Evolutionary conservation across 2,888 invertebrate genomes (phyloP).

Genomic region (Patella ulyssiponensis): DNA sequence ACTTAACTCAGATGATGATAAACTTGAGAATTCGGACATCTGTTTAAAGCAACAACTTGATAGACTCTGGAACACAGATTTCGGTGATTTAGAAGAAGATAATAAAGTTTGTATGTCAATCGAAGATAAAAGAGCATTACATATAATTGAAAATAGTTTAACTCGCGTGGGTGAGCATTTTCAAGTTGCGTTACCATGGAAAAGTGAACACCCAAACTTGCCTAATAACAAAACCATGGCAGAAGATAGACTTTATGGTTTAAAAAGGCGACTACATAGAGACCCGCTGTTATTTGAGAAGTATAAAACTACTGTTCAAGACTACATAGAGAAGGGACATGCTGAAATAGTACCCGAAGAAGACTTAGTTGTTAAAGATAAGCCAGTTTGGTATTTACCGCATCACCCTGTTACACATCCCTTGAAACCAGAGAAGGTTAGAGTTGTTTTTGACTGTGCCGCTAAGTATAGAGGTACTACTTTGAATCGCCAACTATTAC

Average conservation of each 20-base stretch:
- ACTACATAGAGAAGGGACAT: conserved; percentile 14
- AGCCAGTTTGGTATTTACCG: not conserved
- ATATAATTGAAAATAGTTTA: not conserved
- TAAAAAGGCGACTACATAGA: conserved; percentile 11
- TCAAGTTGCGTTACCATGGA: conserved; percentile 3
- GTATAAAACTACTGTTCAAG: conserved; percentile 20
- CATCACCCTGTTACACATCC: conserved; percentile 28
- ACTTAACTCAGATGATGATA: not conserved
- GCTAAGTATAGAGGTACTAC: conserved; percentile 18
- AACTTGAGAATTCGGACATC: not conserved
- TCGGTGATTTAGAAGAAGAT: not conserved
- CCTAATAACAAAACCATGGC: not conserved
- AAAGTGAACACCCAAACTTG: not conserved
- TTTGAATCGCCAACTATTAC: conserved; percentile 34
- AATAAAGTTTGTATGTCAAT: conserved; percentile 1
- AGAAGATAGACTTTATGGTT: not conserved
- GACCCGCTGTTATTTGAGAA: conserved; percentile 16
- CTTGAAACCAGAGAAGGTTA: conserved; percentile 20
- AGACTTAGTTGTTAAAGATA: not conserved
- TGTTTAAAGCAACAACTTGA: not conserved
- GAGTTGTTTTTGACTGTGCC: conserved; percentile 24
- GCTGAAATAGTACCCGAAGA: conserved; percentile 3
- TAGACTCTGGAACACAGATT: conserved; percentile 3
- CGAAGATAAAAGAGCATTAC: not conserved
- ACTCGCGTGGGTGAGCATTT: not conserved